These are phyloP conservation scores for Urocynchramus pylzowi DNA, from an alignment of 2,113 vertebrate genomes.

Conservation along the genomic window DNA sequence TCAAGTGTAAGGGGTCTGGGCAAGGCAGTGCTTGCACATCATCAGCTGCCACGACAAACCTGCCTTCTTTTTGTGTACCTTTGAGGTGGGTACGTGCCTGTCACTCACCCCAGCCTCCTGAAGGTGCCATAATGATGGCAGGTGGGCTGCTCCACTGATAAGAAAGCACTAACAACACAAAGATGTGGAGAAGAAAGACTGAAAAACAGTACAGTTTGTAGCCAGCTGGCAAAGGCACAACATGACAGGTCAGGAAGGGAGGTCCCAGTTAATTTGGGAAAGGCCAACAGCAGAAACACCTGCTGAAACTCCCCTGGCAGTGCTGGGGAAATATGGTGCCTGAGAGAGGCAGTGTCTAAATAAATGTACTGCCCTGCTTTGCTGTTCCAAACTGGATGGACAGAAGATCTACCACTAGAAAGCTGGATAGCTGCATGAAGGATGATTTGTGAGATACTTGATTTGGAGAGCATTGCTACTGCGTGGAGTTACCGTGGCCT, in stretches of 20 bases:
- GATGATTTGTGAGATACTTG: background rate
- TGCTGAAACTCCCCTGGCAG: background rate
- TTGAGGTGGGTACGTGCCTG: background rate
- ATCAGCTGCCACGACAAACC: background rate
- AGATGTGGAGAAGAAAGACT: background rate
- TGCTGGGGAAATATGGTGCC: background rate
- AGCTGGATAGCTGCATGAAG: rapidly evolving
- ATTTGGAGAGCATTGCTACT: background rate
- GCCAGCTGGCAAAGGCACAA: background rate
- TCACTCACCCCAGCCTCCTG: background rate
- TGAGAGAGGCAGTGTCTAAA: background rate
- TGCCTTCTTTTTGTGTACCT: background rate
- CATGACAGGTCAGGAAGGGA: background rate
- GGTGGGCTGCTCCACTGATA: background rate
- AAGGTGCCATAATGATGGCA: background rate
- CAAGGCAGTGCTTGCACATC: background rate
- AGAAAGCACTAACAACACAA: background rate
- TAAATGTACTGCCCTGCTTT: background rate
- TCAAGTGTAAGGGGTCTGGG: rapidly evolving
- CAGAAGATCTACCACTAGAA: background rate
- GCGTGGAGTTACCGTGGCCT: background rate
- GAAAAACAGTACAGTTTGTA: background rate
- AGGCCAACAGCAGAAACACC: background rate
- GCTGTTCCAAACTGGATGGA: background rate
- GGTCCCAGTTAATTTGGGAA: background rate